Conservation (phyloP, 2,888 invertebrate genomes). For the Isotomurus palustris region DNA sequence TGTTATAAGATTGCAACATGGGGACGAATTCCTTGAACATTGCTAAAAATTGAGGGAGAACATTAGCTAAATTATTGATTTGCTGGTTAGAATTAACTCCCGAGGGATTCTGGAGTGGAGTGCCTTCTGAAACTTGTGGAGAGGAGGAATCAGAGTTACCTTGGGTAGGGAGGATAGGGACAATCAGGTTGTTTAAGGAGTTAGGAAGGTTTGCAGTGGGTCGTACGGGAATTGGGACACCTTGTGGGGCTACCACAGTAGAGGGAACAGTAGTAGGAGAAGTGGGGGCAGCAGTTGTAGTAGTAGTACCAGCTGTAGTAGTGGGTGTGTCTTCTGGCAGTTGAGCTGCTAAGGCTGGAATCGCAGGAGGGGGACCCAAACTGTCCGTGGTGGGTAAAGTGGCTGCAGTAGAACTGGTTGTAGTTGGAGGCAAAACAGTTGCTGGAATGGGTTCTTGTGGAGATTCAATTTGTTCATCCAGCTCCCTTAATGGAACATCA, state of each 20-base stretch:
- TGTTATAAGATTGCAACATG: constrained; percentile 3
- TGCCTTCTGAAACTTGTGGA: not conserved
- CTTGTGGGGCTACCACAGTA: not conserved
- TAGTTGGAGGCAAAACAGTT: not conserved
- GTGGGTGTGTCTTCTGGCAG: not conserved
- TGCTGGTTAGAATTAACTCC: not conserved
- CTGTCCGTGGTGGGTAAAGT: too few species aligned
- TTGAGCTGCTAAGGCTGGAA: not conserved
- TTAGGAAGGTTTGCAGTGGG: not conserved
- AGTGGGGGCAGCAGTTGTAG: not conserved
- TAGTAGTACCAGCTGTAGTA: not conserved
- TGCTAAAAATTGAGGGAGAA: not conserved
- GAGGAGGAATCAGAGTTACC: not conserved
- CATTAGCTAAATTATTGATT: not conserved
- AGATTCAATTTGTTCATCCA: not conserved
- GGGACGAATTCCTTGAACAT: constrained; percentile 3
- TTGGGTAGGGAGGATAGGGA: not conserved
- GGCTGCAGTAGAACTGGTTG: not conserved
- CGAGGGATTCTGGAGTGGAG: not conserved
- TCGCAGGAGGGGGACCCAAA: not conserved
- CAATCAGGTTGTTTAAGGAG: not conserved
- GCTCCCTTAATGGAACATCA: not conserved
- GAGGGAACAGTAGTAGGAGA: not conserved
- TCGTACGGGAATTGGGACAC: not conserved
- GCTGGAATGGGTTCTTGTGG: not conserved